These are phyloP conservation scores for Boulengeromyrus knoepffleri DNA, from an alignment of 2,113 vertebrate species.

Conservation along the genomic window DNA sequence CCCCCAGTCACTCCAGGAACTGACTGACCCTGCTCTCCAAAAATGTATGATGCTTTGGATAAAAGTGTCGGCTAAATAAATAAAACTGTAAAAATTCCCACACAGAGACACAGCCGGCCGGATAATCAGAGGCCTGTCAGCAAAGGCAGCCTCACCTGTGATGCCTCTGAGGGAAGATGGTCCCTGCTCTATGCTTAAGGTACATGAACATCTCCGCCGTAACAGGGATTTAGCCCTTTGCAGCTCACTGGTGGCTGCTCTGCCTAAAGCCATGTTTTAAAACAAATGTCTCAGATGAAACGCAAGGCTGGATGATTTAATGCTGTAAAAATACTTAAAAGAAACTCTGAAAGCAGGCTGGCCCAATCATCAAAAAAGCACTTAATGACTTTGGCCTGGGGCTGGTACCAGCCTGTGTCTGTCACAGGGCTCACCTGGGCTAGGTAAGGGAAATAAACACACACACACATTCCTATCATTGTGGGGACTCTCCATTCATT, in stretches of 20 bases:
- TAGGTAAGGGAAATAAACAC: neutral
- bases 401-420: neutral
- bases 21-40: neutral
- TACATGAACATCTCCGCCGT: neutral
- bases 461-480: neutral
- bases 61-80: neutral
- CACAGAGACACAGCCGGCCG: neutral
- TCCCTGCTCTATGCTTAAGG: neutral
- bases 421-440: neutral
- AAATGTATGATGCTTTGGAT: neutral
- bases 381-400: neutral
- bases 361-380: neutral
- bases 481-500: neutral
- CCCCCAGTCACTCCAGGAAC: neutral
- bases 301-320: neutral
- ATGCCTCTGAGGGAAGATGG: neutral
- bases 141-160: neutral
- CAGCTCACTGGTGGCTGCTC: neutral
- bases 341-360: neutral
- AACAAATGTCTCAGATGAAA: neutral
- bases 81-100: neutral
- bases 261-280: neutral
- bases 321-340: neutral
- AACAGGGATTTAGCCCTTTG: neutral
- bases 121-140: neutral